Conservation (phyloP, 2,888 invertebrate genomes). For the Steinernema hermaphroditum region DNA sequence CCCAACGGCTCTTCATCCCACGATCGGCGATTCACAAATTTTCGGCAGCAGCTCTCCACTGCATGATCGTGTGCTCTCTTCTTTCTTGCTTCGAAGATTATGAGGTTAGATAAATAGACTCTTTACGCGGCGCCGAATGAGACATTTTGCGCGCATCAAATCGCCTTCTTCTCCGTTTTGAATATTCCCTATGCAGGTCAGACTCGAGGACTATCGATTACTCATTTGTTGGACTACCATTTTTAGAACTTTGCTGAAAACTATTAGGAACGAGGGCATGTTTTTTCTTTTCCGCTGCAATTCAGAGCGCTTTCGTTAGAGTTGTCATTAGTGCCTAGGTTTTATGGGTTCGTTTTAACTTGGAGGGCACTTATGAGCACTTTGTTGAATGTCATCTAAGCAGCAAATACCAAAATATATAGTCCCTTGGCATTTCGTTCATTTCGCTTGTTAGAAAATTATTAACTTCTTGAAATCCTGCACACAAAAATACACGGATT, state of each 20-base stretch:
- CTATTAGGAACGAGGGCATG: no score
- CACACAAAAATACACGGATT: no score
- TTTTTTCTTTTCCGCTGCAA: no score
- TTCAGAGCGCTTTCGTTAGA: no score
- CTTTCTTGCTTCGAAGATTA: conserved; percentile 27
- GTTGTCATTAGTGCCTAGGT: no score
- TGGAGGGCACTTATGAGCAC: no score
- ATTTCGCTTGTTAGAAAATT: no score
- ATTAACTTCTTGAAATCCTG: no score
- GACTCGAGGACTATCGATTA: neutral
- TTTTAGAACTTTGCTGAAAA: neutral
- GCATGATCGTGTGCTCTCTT: conserved; percentile 24
- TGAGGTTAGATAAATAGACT: conserved; percentile 31
- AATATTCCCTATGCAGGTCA: conserved; percentile 27
- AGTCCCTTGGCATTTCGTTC: no score
- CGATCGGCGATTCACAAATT: neutral
- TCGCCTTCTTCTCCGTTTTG: conserved; percentile 12
- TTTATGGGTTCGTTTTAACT: no score
- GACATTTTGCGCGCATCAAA: conserved; percentile 29
- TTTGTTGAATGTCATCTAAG: no score
- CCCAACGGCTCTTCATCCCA: neutral
- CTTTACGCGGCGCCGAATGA: conserved; percentile 25
- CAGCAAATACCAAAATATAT: no score
- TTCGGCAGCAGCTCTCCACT: neutral
- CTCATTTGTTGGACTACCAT: conserved; percentile 2